Evolutionary conservation across 1,140 invertebrate genomes (phyloP).

Genomic region (Paraescarpia echinospica): DNA sequence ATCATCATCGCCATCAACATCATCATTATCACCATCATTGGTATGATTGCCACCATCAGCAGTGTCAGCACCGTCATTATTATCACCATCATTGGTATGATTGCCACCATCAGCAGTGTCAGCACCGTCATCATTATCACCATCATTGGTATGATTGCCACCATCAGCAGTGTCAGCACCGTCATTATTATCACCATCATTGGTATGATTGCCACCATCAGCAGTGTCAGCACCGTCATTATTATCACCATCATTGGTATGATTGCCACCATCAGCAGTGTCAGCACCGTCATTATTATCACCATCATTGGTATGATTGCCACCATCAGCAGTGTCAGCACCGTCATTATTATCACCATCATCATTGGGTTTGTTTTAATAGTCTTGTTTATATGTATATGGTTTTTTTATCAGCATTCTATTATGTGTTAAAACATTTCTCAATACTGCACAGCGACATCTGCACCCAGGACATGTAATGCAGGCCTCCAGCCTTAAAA

Average conservation of each 20-base stretch:
- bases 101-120: background rate
- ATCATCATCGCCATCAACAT: too few relatives aligned
- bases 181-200: background rate
- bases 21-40: background rate
- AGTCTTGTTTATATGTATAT: background rate
- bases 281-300: background rate
- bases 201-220: background rate
- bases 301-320: background rate
- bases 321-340: background rate
- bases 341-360: background rate
- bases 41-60: background rate
- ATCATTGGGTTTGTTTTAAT: background rate
- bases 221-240: background rate
- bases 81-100: background rate
- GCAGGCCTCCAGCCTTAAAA: background rate
- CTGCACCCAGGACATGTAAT: background rate
- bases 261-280: background rate
- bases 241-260: background rate
- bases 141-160: background rate
- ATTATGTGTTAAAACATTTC: background rate
- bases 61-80: background rate
- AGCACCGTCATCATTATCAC: background rate
- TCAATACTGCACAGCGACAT: background rate
- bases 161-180: background rate
- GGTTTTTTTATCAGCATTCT: background rate